Percentiles rank a stretch among this genome's conserved stretches.
Conservation (phyloP, 2,888 invertebrate species). For the Deroplatys truncata region DNA sequence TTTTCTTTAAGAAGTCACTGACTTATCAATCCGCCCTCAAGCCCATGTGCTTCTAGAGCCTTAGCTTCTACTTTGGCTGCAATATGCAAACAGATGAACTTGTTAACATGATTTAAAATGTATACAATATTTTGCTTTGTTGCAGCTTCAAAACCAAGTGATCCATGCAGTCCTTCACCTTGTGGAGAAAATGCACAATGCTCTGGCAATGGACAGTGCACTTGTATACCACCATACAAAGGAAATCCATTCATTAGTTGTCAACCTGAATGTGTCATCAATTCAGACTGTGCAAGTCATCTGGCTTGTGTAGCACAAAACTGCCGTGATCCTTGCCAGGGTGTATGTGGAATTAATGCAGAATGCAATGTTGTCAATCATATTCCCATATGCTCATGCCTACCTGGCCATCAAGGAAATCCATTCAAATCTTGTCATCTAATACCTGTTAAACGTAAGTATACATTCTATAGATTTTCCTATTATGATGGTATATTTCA, state of each 20-base stretch:
- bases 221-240: slow-evolving; percentile 83
- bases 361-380: slow-evolving; percentile 80
- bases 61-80: not conserved
- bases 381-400: slow-evolving; percentile 76
- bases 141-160: slow-evolving; percentile 33
- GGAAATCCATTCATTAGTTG: slow-evolving; percentile 86
- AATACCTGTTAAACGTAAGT: slow-evolving; percentile 55
- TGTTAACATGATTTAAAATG: not conserved
- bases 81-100: not conserved
- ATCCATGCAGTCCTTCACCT: slow-evolving; percentile 73
- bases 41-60: no score
- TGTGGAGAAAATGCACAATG: slow-evolving; percentile 85
- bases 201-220: slow-evolving; percentile 65
- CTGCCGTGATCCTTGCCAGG: slow-evolving; percentile 81
- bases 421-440: slow-evolving; percentile 74
- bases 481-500: not conserved
- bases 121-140: not conserved
- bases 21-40: no score
- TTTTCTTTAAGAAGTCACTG: no score
- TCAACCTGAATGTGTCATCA: slow-evolving; percentile 78
- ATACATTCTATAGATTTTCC: not conserved
- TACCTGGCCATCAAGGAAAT: slow-evolving; percentile 73
- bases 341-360: slow-evolving; percentile 77
- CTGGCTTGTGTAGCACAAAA: slow-evolving; percentile 78
- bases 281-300: slow-evolving; percentile 73